Evolutionary conservation across 2,797 vertebrate species (phyloP), one percentile per base, ranked within the genome.

Genomic region (Gymnocypris eckloni): DNA sequence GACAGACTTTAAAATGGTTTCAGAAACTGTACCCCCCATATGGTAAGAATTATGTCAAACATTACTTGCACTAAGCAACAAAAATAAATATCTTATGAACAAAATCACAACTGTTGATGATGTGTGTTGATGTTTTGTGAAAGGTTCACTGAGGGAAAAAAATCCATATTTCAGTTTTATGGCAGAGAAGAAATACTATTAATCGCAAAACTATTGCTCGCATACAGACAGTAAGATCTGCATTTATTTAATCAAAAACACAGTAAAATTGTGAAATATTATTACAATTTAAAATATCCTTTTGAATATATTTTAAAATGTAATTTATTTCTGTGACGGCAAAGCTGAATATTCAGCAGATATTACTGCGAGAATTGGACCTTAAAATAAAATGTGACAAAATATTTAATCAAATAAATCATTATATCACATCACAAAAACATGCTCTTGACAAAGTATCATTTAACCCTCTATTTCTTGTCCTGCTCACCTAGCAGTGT

Each of bases 401-500:
- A 56, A 8, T 22, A 56, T 9, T 56, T 56, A 56, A 56, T 56
- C 3, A 56, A 22, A 9, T 22, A 59, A 59, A 59, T n/a, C 22
- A 59, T 13, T 59, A 11, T 11, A 79, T 79, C 13, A 3, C 39
- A 25, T 61, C 7, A 16, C 7, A 59, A n/a, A 59, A 41, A 43
- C 6, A 39, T 41, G 13, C 7, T 6, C 20, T 15, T 25, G 22
- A 37, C 25, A 75, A 75, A 18, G 66, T 16, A 18, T 37, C 0
- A 12, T n/a, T n/a, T 41, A 75, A 10, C 50, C 22, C 45, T 39
- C 1, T 4, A 39, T 25, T 33, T n/a, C 8, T 52, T 50, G 43
- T 67, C 28, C 25, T 71, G 41, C 83, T 77, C 96, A 99, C 98
- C 98, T 90, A 99, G 92, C 85, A 99, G 95, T 43, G 96, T 96